phyloP scores from a whole-genome alignment of 2,797 vertebrate species.

The Pangasius larnaudii region DNA sequence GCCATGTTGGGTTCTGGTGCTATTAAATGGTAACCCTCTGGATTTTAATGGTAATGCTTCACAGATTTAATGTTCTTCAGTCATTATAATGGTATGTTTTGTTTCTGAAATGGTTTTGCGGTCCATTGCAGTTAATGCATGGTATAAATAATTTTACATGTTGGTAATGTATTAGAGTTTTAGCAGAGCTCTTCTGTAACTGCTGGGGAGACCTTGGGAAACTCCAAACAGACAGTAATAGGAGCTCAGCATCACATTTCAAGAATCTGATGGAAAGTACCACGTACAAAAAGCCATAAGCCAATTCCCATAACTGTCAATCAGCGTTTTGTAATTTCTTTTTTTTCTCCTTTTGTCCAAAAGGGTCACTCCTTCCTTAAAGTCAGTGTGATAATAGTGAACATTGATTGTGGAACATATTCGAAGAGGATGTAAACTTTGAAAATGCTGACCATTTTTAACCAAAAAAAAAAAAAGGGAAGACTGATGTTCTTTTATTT shows the following conservation, averaged over 20 bases:
- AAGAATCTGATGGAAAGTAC: slow-evolving; percentile 5
- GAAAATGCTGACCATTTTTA: background rate
- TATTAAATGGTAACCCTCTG: background rate
- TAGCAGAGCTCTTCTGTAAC: background rate
- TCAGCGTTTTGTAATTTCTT: background rate
- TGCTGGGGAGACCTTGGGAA: background rate
- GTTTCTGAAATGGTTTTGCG: background rate
- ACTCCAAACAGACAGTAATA: background rate
- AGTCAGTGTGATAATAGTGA: background rate
- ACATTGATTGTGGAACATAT: background rate
- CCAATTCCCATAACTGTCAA: background rate
- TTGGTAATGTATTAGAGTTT: background rate
- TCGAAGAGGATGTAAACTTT: background rate
- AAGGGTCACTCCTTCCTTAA: background rate
- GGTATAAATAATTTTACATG: slow-evolving; percentile 10
- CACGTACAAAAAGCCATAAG: background rate
- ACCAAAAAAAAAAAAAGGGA: background rate
- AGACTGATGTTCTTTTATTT: background rate
- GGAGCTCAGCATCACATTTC: background rate
- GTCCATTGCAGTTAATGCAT: background rate
- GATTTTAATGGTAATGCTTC: background rate
- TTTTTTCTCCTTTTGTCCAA: background rate
- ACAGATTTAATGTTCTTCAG: background rate
- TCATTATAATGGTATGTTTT: too few relatives aligned
- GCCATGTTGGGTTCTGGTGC: background rate